These are phyloP conservation scores for Synanthedon tipuliformis DNA, from an alignment of 2,888 invertebrate species.

Conservation along the genomic window DNA sequence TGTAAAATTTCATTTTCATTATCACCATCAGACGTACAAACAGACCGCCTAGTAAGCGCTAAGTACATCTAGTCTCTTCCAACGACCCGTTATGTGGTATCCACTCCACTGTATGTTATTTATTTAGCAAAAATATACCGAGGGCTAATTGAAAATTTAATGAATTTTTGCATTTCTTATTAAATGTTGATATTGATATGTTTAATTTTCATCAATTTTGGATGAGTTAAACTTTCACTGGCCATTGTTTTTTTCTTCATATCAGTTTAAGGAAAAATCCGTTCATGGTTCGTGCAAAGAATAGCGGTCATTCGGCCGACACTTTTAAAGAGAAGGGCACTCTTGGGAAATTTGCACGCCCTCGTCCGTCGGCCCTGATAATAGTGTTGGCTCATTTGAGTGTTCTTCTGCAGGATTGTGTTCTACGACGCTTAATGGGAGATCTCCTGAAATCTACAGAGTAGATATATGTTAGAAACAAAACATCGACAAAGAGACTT, in stretches of 20 bases:
- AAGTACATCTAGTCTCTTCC: too few relatives aligned
- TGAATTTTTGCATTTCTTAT: not conserved
- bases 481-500: too few relatives aligned
- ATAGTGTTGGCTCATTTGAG: slow-evolving; percentile 68
- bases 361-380: slow-evolving; percentile 31
- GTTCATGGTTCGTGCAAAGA: slow-evolving; percentile 25
- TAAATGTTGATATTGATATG: not conserved
- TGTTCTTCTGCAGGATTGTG: slow-evolving; percentile 50
- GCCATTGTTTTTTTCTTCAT: not conserved
- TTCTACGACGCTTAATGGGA: slow-evolving; percentile 34
- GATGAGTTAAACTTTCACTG: not conserved
- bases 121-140: too few relatives aligned
- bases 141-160: not conserved
- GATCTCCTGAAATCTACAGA: not conserved
- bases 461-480: too few relatives aligned
- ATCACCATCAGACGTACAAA: too few relatives aligned
- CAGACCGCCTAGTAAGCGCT: too few relatives aligned
- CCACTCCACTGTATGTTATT: too few relatives aligned
- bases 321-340: slow-evolving; percentile 58
- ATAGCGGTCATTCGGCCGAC: slow-evolving; percentile 50
- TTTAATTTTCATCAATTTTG: not conserved
- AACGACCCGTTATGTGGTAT: too few relatives aligned
- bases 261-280: slow-evolving; percentile 18
- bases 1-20: too few relatives aligned
- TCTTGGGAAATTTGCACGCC: slow-evolving; percentile 57